Evolutionary conservation across 2,888 invertebrate genomes (phyloP).

Genomic region (Sabellastarte sp.): DNA sequence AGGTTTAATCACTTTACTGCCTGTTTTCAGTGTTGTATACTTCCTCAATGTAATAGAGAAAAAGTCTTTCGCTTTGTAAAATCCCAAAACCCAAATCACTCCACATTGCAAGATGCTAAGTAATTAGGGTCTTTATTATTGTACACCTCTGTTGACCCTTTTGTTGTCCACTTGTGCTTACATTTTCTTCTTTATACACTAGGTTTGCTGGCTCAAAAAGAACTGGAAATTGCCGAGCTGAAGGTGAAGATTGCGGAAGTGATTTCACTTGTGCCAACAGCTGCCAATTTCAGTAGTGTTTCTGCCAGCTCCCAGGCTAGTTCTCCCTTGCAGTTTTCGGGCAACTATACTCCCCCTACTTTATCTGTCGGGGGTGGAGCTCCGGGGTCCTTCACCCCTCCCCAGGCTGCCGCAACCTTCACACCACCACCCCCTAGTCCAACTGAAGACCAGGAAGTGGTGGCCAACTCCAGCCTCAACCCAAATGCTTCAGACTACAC

Average conservation of each 20-base stretch:
- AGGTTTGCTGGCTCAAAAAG: conserved; percentile 81
- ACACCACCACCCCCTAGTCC: background rate
- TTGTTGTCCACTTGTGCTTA: no score
- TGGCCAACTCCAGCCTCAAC: conserved; percentile 68
- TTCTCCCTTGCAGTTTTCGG: background rate
- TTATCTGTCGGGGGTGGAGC: no score
- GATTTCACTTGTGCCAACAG: conserved; percentile 80
- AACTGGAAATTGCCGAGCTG: conserved; percentile 86
- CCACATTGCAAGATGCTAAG: no score
- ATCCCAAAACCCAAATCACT: no score
- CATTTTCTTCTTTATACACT: no score
- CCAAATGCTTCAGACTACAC: conserved; percentile 91
- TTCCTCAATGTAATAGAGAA: no score
- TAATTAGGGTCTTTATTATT: no score
- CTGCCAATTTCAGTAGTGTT: background rate
- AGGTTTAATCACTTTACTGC: no score
- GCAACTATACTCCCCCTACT: background rate
- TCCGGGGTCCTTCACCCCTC: conserved; percentile 36
- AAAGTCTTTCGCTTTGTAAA: no score
- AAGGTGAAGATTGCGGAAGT: conserved; percentile 90
- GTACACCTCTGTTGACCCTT: no score
- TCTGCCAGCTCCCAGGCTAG: background rate
- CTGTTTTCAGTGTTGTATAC: no score
- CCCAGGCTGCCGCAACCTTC: background rate
- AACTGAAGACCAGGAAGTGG: conserved; percentile 33